Evolutionary conservation across 2,797 vertebrate species (phyloP).

Genomic region (Hylomyscus alleni): DNA sequence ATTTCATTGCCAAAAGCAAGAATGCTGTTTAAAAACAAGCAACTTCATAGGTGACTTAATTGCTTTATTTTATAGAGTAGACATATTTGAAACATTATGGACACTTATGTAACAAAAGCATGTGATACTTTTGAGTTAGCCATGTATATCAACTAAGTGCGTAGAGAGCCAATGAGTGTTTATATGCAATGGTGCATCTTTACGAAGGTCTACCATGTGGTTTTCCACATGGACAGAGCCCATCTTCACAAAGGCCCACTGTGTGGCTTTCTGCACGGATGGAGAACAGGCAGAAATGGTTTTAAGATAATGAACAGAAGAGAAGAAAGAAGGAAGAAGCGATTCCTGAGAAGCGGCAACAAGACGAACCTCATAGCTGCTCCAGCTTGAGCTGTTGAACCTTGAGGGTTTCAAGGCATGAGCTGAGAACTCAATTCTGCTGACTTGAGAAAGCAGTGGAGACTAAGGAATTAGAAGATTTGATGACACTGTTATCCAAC

Average conservation of each 20-base stretch:
- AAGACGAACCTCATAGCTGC: neutral
- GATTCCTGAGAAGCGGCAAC: neutral
- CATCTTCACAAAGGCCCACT: neutral
- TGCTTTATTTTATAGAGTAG: conserved; percentile 15
- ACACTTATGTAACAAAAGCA: conserved; percentile 3
- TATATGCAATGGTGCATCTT: neutral
- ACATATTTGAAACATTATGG: neutral
- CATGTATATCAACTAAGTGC: neutral
- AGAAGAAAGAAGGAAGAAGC: neutral
- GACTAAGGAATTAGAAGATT: neutral
- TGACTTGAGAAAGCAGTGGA: neutral
- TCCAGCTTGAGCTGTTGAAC: neutral
- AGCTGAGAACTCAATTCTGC: neutral
- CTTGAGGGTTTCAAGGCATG: neutral
- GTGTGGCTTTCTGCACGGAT: neutral
- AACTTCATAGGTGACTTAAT: neutral
- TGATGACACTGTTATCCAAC: neutral
- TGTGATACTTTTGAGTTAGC: neutral
- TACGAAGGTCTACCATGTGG: neutral
- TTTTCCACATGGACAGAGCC: neutral
- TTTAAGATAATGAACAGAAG: neutral
- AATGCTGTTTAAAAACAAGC: conserved; percentile 9
- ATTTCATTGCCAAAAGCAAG: conserved; percentile 10
- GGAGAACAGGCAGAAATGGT: neutral
- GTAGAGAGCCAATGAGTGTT: neutral